Evolutionary conservation across 2,888 invertebrate genomes (phyloP).

Genomic region (Theretra japonica): DNA sequence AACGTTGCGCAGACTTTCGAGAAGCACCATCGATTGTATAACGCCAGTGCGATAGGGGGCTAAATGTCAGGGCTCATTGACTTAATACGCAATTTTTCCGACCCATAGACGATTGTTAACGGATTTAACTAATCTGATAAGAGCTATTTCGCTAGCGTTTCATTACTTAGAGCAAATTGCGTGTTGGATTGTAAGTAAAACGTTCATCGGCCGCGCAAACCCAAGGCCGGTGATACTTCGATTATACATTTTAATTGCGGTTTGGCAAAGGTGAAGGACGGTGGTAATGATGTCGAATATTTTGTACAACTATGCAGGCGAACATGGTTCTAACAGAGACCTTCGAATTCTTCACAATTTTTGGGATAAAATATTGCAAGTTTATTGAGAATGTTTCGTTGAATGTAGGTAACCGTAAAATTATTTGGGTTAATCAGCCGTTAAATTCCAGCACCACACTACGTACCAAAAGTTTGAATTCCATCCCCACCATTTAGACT

Average conservation of each 20-base stretch:
- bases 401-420: background rate
- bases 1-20: too few species aligned
- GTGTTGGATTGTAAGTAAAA: background rate
- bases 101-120: background rate
- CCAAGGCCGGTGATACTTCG: slow-evolving; percentile 18
- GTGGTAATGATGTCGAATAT: slow-evolving; percentile 2
- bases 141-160: slow-evolving; percentile 11
- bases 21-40: too few species aligned
- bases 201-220: background rate
- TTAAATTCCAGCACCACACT: too few species aligned
- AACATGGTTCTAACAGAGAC: background rate
- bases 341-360: background rate
- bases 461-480: too few species aligned
- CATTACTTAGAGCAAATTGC: slow-evolving; percentile 5
- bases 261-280: slow-evolving; percentile 33
- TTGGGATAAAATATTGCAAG: background rate
- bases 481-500: too few species aligned
- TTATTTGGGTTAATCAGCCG: background rate
- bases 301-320: background rate
- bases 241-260: slow-evolving; percentile 34
- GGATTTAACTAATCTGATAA: slow-evolving; percentile 9
- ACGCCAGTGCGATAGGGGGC: too few species aligned
- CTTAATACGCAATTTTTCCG: background rate
- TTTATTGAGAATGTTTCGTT: background rate
- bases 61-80: background rate